Evolutionary conservation across 2,113 vertebrate genomes (phyloP).

Genomic region (Phrynocephalus versicolor): DNA sequence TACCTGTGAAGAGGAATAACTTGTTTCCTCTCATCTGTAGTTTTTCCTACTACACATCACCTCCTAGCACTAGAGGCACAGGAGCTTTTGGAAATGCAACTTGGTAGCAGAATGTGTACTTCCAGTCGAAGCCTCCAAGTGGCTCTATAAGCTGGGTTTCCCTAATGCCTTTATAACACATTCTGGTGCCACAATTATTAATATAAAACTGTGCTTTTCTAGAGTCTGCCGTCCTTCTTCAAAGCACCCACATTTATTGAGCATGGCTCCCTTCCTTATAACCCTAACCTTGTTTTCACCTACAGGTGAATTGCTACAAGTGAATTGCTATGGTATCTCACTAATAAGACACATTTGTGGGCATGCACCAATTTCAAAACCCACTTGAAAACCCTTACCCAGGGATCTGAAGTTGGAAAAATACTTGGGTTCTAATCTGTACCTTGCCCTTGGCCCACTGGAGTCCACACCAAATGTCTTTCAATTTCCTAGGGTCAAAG

Average conservation of each 20-base stretch:
- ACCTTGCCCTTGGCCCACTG: neutral
- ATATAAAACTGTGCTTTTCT: conserved; percentile 17
- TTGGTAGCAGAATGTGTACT: neutral
- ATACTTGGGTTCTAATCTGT: neutral
- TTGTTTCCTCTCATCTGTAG: neutral
- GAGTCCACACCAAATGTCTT: neutral
- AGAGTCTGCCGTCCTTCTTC: neutral
- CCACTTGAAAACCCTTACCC: neutral
- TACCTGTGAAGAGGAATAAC: neutral
- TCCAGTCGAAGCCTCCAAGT: neutral
- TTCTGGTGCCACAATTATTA: neutral
- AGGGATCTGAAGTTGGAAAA: neutral
- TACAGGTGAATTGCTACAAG: too few species aligned
- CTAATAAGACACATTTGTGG: neutral
- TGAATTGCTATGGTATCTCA: neutral
- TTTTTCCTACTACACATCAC: neutral
- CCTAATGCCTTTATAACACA: conserved; percentile 46
- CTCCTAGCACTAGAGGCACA: neutral
- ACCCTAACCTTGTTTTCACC: neutral
- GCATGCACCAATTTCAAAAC: neutral
- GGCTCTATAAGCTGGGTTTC: conserved; percentile 11
- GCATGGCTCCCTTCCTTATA: neutral
- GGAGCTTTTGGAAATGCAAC: neutral
- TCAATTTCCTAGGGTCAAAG: neutral
- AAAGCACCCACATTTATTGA: neutral